Evolutionary conservation across 2,888 invertebrate species (phyloP).

Genomic region (Glyphotaelius pellucidus): DNA sequence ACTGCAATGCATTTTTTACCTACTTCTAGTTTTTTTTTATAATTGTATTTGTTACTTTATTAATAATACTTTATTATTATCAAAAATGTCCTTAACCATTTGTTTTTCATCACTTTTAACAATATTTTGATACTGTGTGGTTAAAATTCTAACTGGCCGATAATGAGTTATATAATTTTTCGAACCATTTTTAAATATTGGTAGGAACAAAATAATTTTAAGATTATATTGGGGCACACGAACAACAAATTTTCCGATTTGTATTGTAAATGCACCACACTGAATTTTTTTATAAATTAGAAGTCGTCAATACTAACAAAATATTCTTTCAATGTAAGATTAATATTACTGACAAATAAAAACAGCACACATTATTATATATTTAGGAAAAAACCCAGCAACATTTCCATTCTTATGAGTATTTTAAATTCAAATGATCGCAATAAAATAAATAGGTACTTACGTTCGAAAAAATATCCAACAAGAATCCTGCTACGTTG

Average conservation of each 20-base stretch:
- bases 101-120: background rate
- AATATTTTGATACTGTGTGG: background rate
- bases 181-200: too few relatives aligned
- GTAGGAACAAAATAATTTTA: too few relatives aligned
- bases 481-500: slow-evolving; percentile 11
- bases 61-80: too few relatives aligned
- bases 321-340: background rate
- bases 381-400: background rate
- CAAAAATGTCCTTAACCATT: background rate
- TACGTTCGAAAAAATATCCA: slow-evolving; percentile 5
- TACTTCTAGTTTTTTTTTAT: too few relatives aligned
- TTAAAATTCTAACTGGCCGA: background rate
- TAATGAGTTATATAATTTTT: too few relatives aligned
- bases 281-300: background rate
- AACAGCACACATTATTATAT: background rate
- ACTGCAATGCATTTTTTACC: too few relatives aligned
- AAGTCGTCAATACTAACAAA: background rate
- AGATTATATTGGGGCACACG: background rate
- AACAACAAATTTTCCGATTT: background rate
- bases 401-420: background rate
- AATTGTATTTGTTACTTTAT: too few relatives aligned
- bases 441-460: background rate
- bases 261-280: background rate
- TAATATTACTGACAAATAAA: background rate
- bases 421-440: background rate